Conservation (phyloP, 2,888 invertebrate genomes). For the Acleris laterana region DNA sequence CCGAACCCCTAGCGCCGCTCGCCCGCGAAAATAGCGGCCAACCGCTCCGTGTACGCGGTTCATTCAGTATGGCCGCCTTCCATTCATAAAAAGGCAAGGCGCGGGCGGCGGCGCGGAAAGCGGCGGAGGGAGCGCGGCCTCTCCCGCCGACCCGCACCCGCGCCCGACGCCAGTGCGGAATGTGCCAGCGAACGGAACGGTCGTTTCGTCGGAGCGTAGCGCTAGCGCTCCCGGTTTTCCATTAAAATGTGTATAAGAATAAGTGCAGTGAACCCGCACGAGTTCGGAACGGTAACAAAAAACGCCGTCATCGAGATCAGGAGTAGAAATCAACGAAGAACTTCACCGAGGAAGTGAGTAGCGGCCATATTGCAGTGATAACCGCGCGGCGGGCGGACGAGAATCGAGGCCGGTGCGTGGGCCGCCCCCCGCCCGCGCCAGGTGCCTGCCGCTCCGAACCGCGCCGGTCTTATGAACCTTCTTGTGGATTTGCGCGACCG, state of each 20-base stretch:
- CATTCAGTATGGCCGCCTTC: constrained; percentile 89
- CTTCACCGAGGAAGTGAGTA: constrained; percentile 85
- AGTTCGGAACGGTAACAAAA: constrained; percentile 83
- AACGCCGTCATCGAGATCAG: constrained; percentile 83
- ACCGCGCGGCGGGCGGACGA: constrained; percentile 85
- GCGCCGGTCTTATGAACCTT: constrained; percentile 85
- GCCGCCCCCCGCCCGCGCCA: constrained; percentile 84
- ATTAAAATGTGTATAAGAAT: constrained; percentile 85
- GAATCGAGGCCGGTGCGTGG: constrained; percentile 85
- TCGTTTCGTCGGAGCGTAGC: constrained; percentile 85
- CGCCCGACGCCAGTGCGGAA: constrained; percentile 83
- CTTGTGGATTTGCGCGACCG: constrained; percentile 84
- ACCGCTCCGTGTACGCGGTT: constrained; percentile 86
- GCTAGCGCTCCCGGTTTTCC: constrained; percentile 84
- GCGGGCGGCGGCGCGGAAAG: constrained; percentile 73
- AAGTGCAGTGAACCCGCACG: constrained; percentile 84
- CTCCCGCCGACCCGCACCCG: constrained; percentile 80
- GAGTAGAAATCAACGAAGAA: constrained; percentile 84
- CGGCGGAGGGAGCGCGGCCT: constrained; percentile 80
- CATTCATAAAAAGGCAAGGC: constrained; percentile 89
- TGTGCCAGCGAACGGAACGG: constrained; percentile 84
- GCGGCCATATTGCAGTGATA: constrained; percentile 85
- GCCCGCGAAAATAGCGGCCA: constrained; percentile 83
- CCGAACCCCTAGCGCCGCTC: constrained; percentile 72
- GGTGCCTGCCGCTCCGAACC: constrained; percentile 84